phyloP scores from a whole-genome alignment of 2,113 vertebrate genomes.

The Uria aalge region DNA sequence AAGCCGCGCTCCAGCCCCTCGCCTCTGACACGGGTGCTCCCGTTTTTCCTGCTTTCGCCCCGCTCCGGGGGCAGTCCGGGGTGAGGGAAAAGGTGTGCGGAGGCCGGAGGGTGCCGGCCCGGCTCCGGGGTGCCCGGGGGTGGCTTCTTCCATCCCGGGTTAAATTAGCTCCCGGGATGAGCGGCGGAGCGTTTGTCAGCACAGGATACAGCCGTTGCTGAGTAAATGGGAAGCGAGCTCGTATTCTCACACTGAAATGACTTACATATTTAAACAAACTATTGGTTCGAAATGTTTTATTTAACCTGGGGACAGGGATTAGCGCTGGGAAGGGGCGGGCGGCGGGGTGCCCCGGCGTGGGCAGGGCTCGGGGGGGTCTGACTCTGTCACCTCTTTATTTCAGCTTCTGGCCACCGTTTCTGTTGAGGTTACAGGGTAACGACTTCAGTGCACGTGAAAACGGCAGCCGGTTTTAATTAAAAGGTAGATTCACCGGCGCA shows the following conservation, averaged over 20 bases:
- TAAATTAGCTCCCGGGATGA: background rate
- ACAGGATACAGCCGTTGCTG: accelerated
- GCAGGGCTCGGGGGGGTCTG: background rate
- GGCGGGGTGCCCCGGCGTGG: background rate
- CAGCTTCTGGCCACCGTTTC: background rate
- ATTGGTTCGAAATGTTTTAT: background rate
- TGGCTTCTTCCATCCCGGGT: background rate
- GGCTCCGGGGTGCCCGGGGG: too few relatives aligned
- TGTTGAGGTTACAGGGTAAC: too few relatives aligned
- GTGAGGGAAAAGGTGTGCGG: background rate
- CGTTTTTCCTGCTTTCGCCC: background rate
- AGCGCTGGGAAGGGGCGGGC: background rate
- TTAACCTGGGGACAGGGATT: background rate
- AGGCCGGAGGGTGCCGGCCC: too few relatives aligned
- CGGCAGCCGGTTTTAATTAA: background rate
- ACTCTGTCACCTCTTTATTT: background rate
- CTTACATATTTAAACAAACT: background rate
- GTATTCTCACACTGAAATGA: background rate
- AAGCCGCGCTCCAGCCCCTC: accelerated
- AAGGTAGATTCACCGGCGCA: background rate
- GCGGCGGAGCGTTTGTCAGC: background rate
- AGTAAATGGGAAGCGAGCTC: background rate
- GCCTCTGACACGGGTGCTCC: background rate
- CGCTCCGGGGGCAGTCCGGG: accelerated
- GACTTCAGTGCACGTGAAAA: background rate